These are phyloP conservation scores for Anguilla pacifica DNA, from an alignment of 2,797 vertebrate genomes.

Conservation along the genomic window DNA sequence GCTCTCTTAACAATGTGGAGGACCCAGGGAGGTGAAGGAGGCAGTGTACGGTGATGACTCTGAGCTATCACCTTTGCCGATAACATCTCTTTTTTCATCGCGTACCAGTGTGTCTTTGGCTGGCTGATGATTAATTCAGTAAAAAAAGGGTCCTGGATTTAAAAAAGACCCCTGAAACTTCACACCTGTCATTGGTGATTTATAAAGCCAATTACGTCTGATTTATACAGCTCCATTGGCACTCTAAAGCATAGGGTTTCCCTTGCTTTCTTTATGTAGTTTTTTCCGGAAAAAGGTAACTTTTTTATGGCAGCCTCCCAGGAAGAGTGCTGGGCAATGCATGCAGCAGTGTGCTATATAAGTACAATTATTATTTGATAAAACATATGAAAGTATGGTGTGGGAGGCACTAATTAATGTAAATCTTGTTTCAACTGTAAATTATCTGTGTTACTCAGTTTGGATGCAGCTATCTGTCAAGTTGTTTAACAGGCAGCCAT, in stretches of 20 bases:
- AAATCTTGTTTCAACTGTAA: too few species aligned
- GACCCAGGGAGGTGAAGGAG: neutral
- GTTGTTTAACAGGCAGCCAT: neutral
- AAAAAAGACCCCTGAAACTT: neutral
- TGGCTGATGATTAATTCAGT: neutral
- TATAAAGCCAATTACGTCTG: constrained; percentile 11
- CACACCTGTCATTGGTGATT: constrained; percentile 8
- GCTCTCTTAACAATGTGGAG: neutral
- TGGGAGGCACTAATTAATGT: too few species aligned
- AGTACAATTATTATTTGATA: too few species aligned
- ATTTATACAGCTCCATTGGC: neutral
- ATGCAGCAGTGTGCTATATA: neutral
- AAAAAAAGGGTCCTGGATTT: neutral
- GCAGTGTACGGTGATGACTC: neutral
- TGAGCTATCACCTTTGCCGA: neutral
- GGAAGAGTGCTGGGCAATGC: neutral
- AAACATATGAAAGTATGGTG: too few species aligned
- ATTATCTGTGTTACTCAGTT: too few species aligned
- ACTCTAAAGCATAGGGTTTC: neutral
- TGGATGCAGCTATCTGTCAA: neutral
- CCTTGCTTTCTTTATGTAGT: neutral
- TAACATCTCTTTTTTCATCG: neutral
- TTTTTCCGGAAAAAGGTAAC: neutral
- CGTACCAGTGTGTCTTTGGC: neutral
- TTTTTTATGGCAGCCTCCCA: neutral